Percentiles rank a stretch among this genome's conserved stretches.
phyloP scores from a whole-genome alignment of 2,113 vertebrate species.

The Neotoma lepida region DNA sequence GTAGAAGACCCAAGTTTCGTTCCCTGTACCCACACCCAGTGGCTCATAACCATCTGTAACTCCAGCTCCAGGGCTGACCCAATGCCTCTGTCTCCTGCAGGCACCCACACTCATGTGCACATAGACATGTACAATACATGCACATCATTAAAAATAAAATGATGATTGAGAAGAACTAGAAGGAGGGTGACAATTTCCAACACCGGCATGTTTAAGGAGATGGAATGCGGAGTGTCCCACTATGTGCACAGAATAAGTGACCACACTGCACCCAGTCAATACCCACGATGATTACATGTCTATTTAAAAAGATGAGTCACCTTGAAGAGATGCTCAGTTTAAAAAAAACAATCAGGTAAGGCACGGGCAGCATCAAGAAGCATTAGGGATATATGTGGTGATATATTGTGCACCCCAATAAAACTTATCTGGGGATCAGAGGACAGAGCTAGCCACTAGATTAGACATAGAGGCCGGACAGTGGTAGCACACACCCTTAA shows the following conservation, averaged over 20 bases:
- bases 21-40: too few species aligned
- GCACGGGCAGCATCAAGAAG: neutral
- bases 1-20: too few species aligned
- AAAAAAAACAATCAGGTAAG: neutral
- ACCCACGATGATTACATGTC: neutral
- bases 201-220: neutral
- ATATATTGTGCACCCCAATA: too few species aligned
- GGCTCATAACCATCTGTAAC: too few species aligned
- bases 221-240: neutral
- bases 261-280: neutral
- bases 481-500: too few species aligned
- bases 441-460: too few species aligned
- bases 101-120: too few species aligned
- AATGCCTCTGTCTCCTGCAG: too few species aligned
- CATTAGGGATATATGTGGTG: too few species aligned
- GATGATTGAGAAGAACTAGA: neutral
- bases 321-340: neutral
- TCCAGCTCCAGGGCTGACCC: too few species aligned
- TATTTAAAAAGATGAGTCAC: neutral
- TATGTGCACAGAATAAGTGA: neutral
- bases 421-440: too few species aligned
- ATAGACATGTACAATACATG: fast-evolving
- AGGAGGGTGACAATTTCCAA: neutral
- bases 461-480: too few species aligned
- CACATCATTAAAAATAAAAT: neutral